Base-by-base conservation (phyloP, 2,888 invertebrate genomes). In the Caenorhabditis macrosperma region DNA sequence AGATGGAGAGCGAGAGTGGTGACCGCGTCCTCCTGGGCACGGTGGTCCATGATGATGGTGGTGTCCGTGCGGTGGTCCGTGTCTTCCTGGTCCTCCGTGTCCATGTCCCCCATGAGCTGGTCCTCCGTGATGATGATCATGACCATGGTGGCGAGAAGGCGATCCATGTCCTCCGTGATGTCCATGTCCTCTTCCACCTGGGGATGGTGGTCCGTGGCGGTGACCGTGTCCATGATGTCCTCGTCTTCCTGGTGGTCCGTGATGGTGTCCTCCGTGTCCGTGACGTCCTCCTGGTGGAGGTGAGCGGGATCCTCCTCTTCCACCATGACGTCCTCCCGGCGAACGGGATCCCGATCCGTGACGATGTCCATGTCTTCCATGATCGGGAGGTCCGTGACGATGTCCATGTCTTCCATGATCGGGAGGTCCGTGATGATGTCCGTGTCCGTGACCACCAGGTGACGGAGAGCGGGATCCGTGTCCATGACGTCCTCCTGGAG, bases 11-110 rank as follows among this genome's bases (percentile, higher is more conserved):
- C 67, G 44, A n/a, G 50, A 52, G 24, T 48, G 57, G 22, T 57
- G 55, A 22, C 67, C 57, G 33, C 33, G 60, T 41, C 61, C 20
- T 57, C 67, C 57, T 9, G 67, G 48, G 6, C 33, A 46, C 20
- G 59, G 69, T 26, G 59, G 60, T 44, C 69, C 69, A n/a, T 71
- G 60, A 41, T 61, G 55, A 24, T 41, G 69, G 38, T 30, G 44
- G 41, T 54, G 64, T 35, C 50, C 48, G 55, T 46, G 38, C 50
- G 66, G 20, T 52, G 66, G 54, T 17, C 50, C 63, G 28, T 63
- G 63, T 22, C 35, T 20, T 63, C 63, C 50, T 3, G 5, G 41
- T 30, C 24, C 12, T 54, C 66, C 66, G 30, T 41, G 46, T 17
- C 20, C n/a, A n/a, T n/a, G 63, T 0, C 41, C 24, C 44, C 61